phyloP scores from a whole-genome alignment of 1,140 invertebrate genomes.

The Orchesella cincta region DNA sequence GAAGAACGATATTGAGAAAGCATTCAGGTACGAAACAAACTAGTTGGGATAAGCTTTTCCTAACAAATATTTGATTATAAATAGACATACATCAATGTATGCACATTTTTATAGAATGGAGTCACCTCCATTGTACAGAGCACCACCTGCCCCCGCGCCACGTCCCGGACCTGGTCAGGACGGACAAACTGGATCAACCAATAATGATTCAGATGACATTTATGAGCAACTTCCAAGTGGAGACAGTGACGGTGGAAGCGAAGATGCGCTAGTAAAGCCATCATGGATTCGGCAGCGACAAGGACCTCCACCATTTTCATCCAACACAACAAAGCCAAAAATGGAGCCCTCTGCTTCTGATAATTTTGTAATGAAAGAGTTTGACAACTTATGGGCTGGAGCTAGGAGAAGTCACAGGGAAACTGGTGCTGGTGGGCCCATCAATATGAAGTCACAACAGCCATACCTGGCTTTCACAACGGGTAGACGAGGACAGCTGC shows the following conservation, averaged over 20 bases:
- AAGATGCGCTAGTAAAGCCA: constrained; percentile 47
- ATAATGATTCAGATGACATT: constrained; percentile 63
- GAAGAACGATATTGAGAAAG: constrained; percentile 90
- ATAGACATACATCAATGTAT: neutral
- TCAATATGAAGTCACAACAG: constrained; percentile 34
- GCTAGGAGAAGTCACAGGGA: constrained; percentile 46
- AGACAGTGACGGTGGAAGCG: constrained; percentile 53
- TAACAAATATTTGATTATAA: too few species aligned
- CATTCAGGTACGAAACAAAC: too few species aligned
- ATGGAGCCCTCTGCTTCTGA: constrained; percentile 49
- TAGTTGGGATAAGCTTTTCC: too few species aligned
- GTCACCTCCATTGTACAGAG: constrained; percentile 49
- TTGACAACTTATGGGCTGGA: constrained; percentile 50
- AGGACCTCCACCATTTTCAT: constrained; percentile 60
- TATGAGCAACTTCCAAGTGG: constrained; percentile 74
- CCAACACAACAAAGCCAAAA: constrained; percentile 34
- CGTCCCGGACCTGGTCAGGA: constrained; percentile 33
- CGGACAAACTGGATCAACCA: constrained; percentile 56
- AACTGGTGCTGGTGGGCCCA: constrained; percentile 15
- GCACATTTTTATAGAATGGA: too few species aligned
- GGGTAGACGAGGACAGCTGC: constrained; percentile 45
- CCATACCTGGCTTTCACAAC: constrained; percentile 48
- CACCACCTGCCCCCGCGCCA: constrained; percentile 42
- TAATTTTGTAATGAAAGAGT: constrained; percentile 48
- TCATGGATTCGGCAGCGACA: constrained; percentile 62